A percentile compares a stretch with the other conserved stretches of the same genome.
Conservation (phyloP, 2,113 vertebrate genomes). For the Pelecanoides urinatrix region DNA sequence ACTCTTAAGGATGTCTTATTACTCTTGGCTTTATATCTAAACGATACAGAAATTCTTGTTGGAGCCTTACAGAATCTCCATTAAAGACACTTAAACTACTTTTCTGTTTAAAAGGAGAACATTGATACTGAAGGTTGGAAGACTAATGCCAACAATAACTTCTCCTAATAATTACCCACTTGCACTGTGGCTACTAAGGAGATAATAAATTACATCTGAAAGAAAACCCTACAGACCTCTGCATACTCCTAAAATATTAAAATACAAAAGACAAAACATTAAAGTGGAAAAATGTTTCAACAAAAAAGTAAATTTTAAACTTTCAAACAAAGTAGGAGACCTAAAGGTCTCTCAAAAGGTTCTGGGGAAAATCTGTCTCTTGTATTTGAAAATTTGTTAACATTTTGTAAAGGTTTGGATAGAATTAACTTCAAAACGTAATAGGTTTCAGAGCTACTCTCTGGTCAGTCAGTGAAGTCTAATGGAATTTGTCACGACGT, state of each 20-base stretch:
- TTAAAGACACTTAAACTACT: not conserved
- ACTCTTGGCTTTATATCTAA: not conserved
- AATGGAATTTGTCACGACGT: not conserved
- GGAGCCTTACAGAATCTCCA: not conserved
- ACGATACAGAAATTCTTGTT: not conserved
- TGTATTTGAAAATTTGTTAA: conserved; percentile 17
- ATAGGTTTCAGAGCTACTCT: conserved; percentile 1
- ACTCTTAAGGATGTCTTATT: not conserved
- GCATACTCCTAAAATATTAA: not conserved
- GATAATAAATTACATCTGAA: not conserved
- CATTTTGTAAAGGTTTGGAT: not conserved
- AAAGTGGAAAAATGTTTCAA: not conserved
- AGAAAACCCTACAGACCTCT: not conserved
- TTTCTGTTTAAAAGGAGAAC: not conserved
- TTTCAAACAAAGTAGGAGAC: not conserved
- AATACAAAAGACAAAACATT: not conserved
- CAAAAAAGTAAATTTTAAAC: not conserved
- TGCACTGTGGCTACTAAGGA: not conserved
- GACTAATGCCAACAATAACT: not conserved
- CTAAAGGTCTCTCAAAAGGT: not conserved
- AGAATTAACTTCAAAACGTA: not conserved
- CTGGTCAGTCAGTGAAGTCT: not conserved
- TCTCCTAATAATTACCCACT: not conserved
- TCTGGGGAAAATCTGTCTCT: not conserved
- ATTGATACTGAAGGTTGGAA: not conserved